Conservation (phyloP, 2,888 invertebrate genomes). For the Cynaeus angustus region DNA sequence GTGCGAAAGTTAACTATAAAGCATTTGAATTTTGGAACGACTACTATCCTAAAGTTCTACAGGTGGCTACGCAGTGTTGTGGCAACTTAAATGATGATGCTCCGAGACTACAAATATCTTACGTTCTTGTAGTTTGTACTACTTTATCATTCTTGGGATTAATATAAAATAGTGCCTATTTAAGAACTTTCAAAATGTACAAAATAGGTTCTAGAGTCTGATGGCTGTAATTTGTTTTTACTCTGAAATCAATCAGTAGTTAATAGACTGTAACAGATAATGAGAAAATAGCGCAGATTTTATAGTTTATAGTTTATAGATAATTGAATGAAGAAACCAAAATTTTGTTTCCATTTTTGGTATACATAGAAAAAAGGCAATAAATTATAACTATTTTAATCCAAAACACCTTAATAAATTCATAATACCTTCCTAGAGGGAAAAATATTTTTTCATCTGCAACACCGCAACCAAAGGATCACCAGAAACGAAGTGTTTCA, state of each 20-base stretch:
- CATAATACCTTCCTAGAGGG: no score
- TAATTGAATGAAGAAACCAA: no score
- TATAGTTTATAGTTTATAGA: no score
- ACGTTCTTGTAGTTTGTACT: background rate
- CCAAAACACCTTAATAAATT: no score
- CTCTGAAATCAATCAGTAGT: background rate
- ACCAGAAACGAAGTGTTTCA: no score
- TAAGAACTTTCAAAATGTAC: background rate
- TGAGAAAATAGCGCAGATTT: no score
- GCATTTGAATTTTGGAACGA: conserved; percentile 89
- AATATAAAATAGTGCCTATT: background rate
- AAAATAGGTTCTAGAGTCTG: background rate
- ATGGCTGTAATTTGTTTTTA: background rate
- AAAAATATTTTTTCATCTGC: no score
- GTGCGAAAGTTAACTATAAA: conserved; percentile 81
- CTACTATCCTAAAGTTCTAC: conserved; percentile 85
- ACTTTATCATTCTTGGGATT: background rate
- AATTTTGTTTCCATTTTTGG: no score
- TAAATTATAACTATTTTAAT: no score
- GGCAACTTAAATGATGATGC: conserved; percentile 72
- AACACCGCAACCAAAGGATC: no score
- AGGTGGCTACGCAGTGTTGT: conserved; percentile 84
- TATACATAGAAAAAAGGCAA: no score
- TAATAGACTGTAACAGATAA: no score
- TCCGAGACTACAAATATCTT: conserved; percentile 9